A percentile compares a stretch with the other conserved stretches of the same genome.
Evolutionary conservation across 2,888 invertebrate species (phyloP).

Genomic region (Callosobruchus maculatus): DNA sequence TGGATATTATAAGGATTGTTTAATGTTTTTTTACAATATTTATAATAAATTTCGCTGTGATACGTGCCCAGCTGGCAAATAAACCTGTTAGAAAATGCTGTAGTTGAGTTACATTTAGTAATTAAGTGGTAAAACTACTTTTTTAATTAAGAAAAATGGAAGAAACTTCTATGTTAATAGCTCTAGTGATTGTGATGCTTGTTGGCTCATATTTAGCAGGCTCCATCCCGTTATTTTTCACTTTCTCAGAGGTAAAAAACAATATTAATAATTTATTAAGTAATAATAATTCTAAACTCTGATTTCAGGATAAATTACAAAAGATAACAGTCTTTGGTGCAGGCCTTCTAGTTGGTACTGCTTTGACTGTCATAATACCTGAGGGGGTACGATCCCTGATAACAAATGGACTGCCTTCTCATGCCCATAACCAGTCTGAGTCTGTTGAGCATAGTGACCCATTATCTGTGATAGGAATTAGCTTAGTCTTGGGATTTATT

Average conservation of each 20-base stretch:
- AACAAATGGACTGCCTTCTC: conserved; percentile 31
- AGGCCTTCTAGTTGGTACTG: conserved; percentile 94
- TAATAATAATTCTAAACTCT: conserved; percentile 12
- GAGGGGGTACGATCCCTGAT: conserved; percentile 89
- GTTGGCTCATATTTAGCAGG: conserved; percentile 95
- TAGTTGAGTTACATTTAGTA: conserved; percentile 16
- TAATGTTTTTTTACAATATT: background rate
- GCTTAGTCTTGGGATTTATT: conserved; percentile 91
- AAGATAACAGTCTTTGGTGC: conserved; percentile 94
- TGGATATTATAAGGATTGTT: background rate
- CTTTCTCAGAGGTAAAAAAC: conserved; percentile 82
- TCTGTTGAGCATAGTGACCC: conserved; percentile 55
- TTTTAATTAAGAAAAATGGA: conserved; percentile 60
- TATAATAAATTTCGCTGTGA: conserved; percentile 20
- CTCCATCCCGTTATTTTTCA: conserved; percentile 89
- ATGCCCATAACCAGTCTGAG: conserved; percentile 41
- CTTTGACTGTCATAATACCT: conserved; percentile 95
- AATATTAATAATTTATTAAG: background rate
- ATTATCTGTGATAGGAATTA: conserved; percentile 84
- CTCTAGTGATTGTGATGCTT: conserved; percentile 89
- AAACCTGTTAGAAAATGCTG: conserved; percentile 14
- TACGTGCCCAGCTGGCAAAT: conserved; percentile 33
- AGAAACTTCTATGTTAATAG: conserved; percentile 76
- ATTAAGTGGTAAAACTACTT: conserved; percentile 23
- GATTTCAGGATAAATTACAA: conserved; percentile 83